phyloP scores from a whole-genome alignment of 64 coral and sea anemone species.

The Porites lutea region DNA sequence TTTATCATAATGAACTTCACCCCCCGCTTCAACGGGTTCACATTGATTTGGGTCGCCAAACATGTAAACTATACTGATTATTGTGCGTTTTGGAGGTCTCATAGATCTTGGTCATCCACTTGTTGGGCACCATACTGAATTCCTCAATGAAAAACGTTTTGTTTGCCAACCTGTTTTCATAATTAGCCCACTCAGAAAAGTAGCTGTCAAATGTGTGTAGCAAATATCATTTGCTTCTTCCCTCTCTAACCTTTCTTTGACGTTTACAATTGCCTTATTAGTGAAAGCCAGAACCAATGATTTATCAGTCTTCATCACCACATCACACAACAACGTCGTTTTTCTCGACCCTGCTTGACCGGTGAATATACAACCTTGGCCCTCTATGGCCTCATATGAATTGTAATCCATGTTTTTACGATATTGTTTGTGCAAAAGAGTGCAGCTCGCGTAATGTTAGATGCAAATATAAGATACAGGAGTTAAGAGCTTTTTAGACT shows the following conservation, averaged over 20 bases:
- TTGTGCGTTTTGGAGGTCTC: background rate
- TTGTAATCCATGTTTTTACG: too few relatives aligned
- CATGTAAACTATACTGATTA: background rate
- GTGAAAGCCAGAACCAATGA: background rate
- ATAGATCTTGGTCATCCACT: constrained; percentile 22
- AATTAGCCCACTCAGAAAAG: constrained; percentile 15
- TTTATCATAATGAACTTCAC: background rate
- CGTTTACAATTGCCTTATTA: background rate
- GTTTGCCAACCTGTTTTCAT: background rate
- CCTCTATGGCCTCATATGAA: background rate
- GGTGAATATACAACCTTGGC: constrained; percentile 4
- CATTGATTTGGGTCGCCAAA: constrained; percentile 9
- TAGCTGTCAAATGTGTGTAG: constrained; percentile 21
- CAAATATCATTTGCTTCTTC: constrained; percentile 8
- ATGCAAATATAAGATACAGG: too few relatives aligned
- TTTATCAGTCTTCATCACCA: constrained; percentile 10
- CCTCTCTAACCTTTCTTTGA: background rate
- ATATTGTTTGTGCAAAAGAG: too few relatives aligned
- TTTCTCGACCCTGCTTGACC: constrained; percentile 30
- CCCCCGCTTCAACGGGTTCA: constrained; percentile 20
- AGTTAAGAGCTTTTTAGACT: too few relatives aligned
- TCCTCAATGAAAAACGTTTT: constrained; percentile 59
- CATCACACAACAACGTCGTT: constrained; percentile 27
- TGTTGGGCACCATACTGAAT: constrained; percentile 47
- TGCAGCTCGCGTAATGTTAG: too few relatives aligned